Base-by-base conservation (phyloP, 2,113 vertebrate species). In the Procavia capensis region DNA sequence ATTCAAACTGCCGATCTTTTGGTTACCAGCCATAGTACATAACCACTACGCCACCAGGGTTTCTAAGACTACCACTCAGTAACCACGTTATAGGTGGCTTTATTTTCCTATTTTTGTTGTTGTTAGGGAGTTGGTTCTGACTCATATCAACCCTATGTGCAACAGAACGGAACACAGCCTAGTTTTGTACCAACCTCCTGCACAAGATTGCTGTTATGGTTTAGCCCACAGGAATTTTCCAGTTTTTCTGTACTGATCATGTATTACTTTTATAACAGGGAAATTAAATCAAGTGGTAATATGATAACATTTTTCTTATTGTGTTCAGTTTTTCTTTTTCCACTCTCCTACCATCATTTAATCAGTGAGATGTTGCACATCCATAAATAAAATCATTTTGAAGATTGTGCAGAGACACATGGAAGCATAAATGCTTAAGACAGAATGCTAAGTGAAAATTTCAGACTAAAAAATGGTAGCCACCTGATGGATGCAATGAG, bases 221-320 rank as follows among this genome's bases (percentile, higher is more conserved):
- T 54, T 11, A 54, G 50, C 11, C 50, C 50, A 16, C 54, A 74
- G 9, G 36, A n/a, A 88, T 94, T 91, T 85, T 78, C 36, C 87
- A 72, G 24, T 31, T 93, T 54, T 54, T 54, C 14, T 54, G 50
- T 54, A 54, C 14, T 54, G 50, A 54, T 54, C 50, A 54, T 54
- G 50, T 54, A 54, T 54, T 13, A 54, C 11, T 13, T 54, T 90
- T 79, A 90, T 93, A 84, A 84, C 36, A 70, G 24, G 43, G 17
- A 74, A 78, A 78, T 85, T 47, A 22, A 74, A 63, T 82, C 34
- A 43, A 79, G 39, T 50, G 9, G 14, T 72, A 94, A 86, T 83
- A 57, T 59, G 90, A 72, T 88, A 85, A 66, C 45, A 43, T n/a
- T 87, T 83, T 95, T 87, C 54, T 94, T 64, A 84, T 13, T 72